Evolutionary conservation across 2,888 invertebrate species (phyloP).

Genomic region (Thereva nobilitata): DNA sequence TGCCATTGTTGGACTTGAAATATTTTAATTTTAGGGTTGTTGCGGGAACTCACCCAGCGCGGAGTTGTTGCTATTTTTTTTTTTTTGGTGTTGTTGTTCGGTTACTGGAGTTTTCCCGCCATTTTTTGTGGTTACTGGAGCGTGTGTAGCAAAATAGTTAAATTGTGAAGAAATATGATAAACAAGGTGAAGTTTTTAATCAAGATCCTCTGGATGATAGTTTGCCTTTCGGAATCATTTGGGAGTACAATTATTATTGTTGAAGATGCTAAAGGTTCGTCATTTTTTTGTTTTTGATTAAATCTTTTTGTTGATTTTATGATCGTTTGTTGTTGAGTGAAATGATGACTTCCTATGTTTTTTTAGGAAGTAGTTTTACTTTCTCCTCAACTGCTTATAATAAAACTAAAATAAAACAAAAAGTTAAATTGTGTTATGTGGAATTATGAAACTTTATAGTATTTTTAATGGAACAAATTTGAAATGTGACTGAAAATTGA

Average conservation of each 20-base stretch:
- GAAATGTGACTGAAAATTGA: no score
- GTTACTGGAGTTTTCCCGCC: not conserved
- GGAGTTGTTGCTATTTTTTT: constrained; percentile 15
- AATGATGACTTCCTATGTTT: no score
- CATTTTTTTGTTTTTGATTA: not conserved
- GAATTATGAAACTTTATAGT: no score
- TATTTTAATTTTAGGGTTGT: not conserved
- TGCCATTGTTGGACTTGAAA: constrained; percentile 32
- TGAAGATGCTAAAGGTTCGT: constrained; percentile 59
- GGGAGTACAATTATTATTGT: constrained; percentile 58
- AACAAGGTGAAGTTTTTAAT: constrained; percentile 16
- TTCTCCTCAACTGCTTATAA: no score
- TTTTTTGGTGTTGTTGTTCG: not conserved
- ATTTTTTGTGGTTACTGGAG: constrained; percentile 19
- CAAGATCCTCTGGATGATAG: constrained; percentile 12
- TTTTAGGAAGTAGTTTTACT: no score
- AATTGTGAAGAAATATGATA: constrained; percentile 21
- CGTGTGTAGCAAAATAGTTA: constrained; percentile 18
- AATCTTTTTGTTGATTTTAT: not conserved
- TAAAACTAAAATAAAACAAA: no score
- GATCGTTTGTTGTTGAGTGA: no score
- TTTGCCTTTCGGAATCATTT: constrained; percentile 45
- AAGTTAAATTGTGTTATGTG: no score
- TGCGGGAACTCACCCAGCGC: not conserved
- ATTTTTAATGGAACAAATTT: no score